Base-by-base conservation (phyloP, 2,113 vertebrate genomes). In the Reinhardtius hippoglossoides region DNA sequence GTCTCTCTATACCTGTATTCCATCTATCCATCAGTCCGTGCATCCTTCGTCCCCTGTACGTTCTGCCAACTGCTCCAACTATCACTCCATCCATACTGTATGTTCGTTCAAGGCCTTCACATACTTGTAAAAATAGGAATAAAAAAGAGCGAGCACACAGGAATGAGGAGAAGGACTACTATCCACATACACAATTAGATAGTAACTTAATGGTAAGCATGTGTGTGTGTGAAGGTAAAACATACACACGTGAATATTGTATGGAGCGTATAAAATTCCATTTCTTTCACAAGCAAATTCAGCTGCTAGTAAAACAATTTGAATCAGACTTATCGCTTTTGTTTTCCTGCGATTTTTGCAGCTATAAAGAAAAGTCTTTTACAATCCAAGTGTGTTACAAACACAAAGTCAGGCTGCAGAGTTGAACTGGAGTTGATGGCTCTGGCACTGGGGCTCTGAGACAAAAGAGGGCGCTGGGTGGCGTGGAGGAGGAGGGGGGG, bases 231-330 rank as follows among this genome's bases (percentile, higher is more conserved):
- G 1, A 48, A 18, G 46, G 46, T 48, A 16, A 18, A 18, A 48
- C 16, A 48, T 16, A 48, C 46, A 48, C 46, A 48, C 1, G 2
- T 15, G 10, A 46, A 35, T 35, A 35, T 35, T 8, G 8, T 35
- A 35, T 9, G 35, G 8, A 35, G 35, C 1, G 35, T 35, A 9
- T 35, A 8, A 7, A 35, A 35, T 35, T 35, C 31, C 35, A 31
- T 9, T 0, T 7, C 35, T 35, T 35, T 35, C 10, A 89, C 72
- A 93, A 89, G 76, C 84, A 92, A 90, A 91, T 88, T 78, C 63
- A 79, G 68, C 60, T 37, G 72, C 23, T 1, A 4, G 44, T 13
- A 46, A 12, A 46, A 46, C 15, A 15, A 5, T 46, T 18, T 18
- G 46, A 18, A 6, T 3, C 46, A 48, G 46, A 48, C 14, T 48